phyloP scores from a whole-genome alignment of 2,888 invertebrate genomes.

The Mimumesa dahlbomi region DNA sequence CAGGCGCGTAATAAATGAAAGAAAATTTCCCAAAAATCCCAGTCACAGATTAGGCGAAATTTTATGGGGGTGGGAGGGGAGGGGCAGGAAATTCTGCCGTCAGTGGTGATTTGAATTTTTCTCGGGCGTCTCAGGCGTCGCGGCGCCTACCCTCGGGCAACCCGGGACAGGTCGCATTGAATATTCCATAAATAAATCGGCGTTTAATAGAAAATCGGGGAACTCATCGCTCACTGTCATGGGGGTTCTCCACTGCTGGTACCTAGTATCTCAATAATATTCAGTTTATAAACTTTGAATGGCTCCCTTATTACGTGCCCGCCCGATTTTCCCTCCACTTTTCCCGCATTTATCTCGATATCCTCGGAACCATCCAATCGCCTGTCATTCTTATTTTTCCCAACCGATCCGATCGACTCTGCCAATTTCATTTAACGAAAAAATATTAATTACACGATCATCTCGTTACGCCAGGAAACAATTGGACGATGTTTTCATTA shows the following conservation, averaged over 20 bases:
- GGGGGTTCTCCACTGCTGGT: conserved; percentile 24
- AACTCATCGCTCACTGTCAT: conserved; percentile 76
- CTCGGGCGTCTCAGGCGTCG: conserved; percentile 43
- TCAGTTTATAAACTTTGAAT: conserved; percentile 77
- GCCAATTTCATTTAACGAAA: too few species aligned
- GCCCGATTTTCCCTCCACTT: conserved; percentile 10
- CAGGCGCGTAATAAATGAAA: too few species aligned
- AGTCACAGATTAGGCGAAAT: too few species aligned
- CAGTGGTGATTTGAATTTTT: conserved; percentile 73
- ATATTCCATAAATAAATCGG: conserved; percentile 80
- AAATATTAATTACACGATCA: too few species aligned
- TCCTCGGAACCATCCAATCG: background rate
- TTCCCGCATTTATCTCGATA: conserved; percentile 10
- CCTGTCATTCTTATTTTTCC: background rate
- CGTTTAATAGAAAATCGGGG: conserved; percentile 77
- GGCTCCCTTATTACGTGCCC: conserved; percentile 66
- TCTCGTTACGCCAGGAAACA: too few species aligned
- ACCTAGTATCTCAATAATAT: conserved; percentile 76
- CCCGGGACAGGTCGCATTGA: conserved; percentile 68
- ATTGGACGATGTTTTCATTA: too few species aligned
- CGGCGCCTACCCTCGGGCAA: conserved; percentile 25
- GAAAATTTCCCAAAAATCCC: too few species aligned
- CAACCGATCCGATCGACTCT: too few species aligned
- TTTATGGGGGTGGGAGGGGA: too few species aligned
- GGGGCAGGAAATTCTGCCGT: too few species aligned